phyloP scores from a whole-genome alignment of 2,888 invertebrate genomes.

The Malthinus flaveolus region DNA sequence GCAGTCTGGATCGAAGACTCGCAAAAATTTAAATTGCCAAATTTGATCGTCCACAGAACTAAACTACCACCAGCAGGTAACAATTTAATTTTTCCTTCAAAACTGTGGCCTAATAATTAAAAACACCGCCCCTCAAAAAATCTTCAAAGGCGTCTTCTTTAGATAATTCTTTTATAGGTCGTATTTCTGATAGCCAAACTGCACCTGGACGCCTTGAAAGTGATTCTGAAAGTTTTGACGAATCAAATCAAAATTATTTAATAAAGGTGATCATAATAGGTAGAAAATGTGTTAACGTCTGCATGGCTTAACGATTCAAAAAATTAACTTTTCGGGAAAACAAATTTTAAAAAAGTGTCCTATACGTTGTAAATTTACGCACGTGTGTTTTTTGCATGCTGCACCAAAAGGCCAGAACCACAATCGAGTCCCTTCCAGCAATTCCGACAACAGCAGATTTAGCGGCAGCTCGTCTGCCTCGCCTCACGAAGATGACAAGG shows the following conservation, averaged over 20 bases:
- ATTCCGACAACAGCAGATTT: slow-evolving; percentile 36
- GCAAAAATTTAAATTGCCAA: slow-evolving; percentile 72
- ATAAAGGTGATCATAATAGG: slow-evolving; percentile 25
- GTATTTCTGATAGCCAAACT: slow-evolving; percentile 50
- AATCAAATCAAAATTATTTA: slow-evolving; percentile 22
- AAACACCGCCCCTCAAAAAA: too few species aligned
- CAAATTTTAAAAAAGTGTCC: not conserved
- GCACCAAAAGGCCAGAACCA: slow-evolving; percentile 42
- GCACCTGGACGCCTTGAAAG: slow-evolving; percentile 52
- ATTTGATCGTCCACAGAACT: slow-evolving; percentile 64
- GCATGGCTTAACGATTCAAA: not conserved
- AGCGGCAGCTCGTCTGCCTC: slow-evolving; percentile 39
- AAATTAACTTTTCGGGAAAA: too few species aligned
- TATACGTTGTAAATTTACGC: slow-evolving; percentile 34
- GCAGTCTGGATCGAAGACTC: slow-evolving; percentile 77
- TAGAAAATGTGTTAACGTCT: slow-evolving; percentile 18
- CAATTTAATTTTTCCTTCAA: too few species aligned
- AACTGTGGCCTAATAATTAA: too few species aligned
- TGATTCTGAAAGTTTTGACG: slow-evolving; percentile 30
- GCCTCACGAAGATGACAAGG: slow-evolving; percentile 26
- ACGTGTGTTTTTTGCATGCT: slow-evolving; percentile 45
- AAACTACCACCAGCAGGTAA: slow-evolving; percentile 70
- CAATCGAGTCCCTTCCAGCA: slow-evolving; percentile 41
- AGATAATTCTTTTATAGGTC: slow-evolving; percentile 30
- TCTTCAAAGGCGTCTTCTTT: too few species aligned